phyloP scores from a whole-genome alignment of 1,140 invertebrate species.

The Dufourea novaeangliae region DNA sequence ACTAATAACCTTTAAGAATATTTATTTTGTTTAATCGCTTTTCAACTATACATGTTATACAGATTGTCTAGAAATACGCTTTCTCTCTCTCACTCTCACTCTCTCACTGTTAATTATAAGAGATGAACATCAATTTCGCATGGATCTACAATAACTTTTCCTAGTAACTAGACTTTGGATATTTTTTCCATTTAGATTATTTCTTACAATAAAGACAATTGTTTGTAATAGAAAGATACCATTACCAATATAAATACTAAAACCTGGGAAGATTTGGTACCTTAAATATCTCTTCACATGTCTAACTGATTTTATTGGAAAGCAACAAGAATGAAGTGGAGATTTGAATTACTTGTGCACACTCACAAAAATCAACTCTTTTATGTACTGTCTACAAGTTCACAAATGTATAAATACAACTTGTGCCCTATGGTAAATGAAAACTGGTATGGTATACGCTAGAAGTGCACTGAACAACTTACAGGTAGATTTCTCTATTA shows the following conservation, averaged over 20 bases:
- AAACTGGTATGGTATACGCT: slow-evolving; percentile 10
- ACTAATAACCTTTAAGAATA: slow-evolving; percentile 75
- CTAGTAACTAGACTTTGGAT: slow-evolving; percentile 43
- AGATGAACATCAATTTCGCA: slow-evolving; percentile 62
- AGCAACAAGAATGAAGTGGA: slow-evolving; percentile 23
- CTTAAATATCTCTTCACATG: slow-evolving; percentile 37
- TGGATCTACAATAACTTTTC: slow-evolving; percentile 57
- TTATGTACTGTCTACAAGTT: slow-evolving; percentile 13
- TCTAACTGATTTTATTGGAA: slow-evolving; percentile 17
- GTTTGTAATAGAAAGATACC: slow-evolving; percentile 50
- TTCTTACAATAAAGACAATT: slow-evolving; percentile 61
- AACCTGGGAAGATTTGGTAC: slow-evolving; percentile 45
- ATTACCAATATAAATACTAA: slow-evolving; percentile 55
- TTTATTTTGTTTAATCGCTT: slow-evolving; percentile 75
- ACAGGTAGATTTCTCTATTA: slow-evolving; percentile 26
- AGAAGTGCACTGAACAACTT: slow-evolving; percentile 23
- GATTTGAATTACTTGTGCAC: slow-evolving; percentile 3
- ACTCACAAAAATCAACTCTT: slow-evolving; percentile 15
- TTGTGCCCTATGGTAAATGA: slow-evolving; percentile 19
- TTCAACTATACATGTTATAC: slow-evolving; percentile 78
- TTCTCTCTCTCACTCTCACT: slow-evolving; percentile 76
- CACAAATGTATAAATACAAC: slow-evolving; percentile 56
- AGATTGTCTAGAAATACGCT: slow-evolving; percentile 69
- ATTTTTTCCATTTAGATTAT: slow-evolving; percentile 36
- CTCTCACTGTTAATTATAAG: slow-evolving; percentile 67